These are phyloP conservation scores for Hystrix brachyura DNA, from an alignment of 2,113 vertebrate genomes.

Conservation along the genomic window DNA sequence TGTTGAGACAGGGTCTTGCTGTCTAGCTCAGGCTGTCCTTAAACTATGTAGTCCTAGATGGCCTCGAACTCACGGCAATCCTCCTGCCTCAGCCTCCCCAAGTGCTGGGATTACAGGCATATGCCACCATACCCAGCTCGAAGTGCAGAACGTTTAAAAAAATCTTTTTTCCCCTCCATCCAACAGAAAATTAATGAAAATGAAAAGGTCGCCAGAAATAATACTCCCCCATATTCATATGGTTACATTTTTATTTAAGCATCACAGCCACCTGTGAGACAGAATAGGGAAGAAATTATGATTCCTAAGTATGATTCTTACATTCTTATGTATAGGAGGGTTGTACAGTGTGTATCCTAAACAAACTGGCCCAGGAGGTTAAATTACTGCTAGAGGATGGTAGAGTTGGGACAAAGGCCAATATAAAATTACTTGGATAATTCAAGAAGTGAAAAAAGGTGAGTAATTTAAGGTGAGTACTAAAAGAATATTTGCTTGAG, in stretches of 20 bases:
- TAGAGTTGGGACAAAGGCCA: neutral
- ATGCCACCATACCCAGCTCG: no score
- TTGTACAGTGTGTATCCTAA: neutral
- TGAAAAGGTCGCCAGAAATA: neutral
- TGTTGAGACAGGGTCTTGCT: no score
- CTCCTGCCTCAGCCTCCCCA: no score
- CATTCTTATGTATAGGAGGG: no score
- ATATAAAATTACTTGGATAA: conserved; percentile 22
- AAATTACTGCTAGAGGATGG: neutral
- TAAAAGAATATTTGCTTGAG: neutral
- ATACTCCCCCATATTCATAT: neutral
- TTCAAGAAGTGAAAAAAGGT: conserved; percentile 50
- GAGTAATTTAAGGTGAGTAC: neutral
- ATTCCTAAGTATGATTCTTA: neutral
- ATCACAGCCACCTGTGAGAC: neutral
- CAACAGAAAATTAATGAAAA: neutral
- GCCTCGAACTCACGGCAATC: no score
- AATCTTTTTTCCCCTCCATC: neutral
- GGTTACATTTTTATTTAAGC: conserved; percentile 13
- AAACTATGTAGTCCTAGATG: no score
- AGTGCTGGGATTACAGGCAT: no score
- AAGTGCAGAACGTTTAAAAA: neutral
- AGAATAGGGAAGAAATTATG: neutral
- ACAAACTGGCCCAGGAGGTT: conserved; percentile 52
- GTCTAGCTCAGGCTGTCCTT: no score